Evolutionary conservation across 2,888 invertebrate species (phyloP), one percentile per base, ranked within the genome.

Genomic region (Periphyllus acericola): DNA sequence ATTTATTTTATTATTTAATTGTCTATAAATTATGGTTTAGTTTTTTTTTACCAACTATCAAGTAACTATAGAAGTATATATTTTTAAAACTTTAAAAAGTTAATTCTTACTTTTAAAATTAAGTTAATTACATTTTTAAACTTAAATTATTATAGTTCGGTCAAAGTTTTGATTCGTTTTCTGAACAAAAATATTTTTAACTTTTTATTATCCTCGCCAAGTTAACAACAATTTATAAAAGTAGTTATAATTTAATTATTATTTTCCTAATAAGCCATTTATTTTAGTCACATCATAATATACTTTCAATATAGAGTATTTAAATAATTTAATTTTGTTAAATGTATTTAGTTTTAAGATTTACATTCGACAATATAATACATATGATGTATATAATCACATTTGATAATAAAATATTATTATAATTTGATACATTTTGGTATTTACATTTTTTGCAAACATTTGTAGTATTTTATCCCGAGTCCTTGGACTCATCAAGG

Each of bases 51-150:
- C 40, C 46, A 46, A 46, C 46, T 14, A 14, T 46, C 1, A 46
- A 46, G 11, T 46, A 46, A 11, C 46, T 34, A 21, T 34, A 8
- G 9, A 21, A 2, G 36, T 4, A 19, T 68, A 46, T 34, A 60
- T 52, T 83, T 52, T 72, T 55, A 72, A 83, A 68, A 68, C 71
- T 72, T 72, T 71, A 52, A 66, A 52, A 52, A 34, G 25, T 34
- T 34, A 83, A 83, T 72, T 71, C 34, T 55, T 83, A n/a, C n/a
- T 72, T 72, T 36, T n/a, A 36, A 72, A 72, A 52, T 68, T 68
- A 81, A n/a, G 82, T 72, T 75, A 60, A 55, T 40, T 83, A 83
- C n/a, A 60, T 60, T 74, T 83, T 83, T 83, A 36, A 60, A 40
- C 40, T 40, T 83, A 60, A 83, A 83, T 83, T 60, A 83, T 83